Evolutionary conservation across 2,888 invertebrate species (phyloP).

Genomic region (Dynastes hyllus): DNA sequence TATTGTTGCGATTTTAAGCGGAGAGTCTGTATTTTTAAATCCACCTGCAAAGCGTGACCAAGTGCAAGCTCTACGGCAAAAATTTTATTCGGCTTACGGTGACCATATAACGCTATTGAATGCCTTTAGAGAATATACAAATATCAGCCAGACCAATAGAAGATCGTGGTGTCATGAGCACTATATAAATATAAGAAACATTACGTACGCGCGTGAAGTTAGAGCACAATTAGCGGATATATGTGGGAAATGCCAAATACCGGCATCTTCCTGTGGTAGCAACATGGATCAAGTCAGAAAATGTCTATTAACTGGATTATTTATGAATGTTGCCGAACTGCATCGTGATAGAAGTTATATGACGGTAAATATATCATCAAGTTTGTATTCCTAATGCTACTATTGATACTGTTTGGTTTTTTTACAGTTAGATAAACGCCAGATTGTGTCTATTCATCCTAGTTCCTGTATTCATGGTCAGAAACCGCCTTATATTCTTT

Average conservation of each 20-base stretch:
- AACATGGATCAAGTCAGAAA: slow-evolving; percentile 81
- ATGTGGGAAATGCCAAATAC: slow-evolving; percentile 77
- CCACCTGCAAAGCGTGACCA: slow-evolving; percentile 85
- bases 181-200: slow-evolving; percentile 87
- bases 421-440: slow-evolving; percentile 76
- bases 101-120: slow-evolving; percentile 95
- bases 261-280: slow-evolving; percentile 78
- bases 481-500: slow-evolving; percentile 84
- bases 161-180: slow-evolving; percentile 93
- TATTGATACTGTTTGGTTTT: slow-evolving; percentile 15
- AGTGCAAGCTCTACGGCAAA: slow-evolving; percentile 81
- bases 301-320: slow-evolving; percentile 87
- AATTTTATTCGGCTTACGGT: slow-evolving; percentile 90
- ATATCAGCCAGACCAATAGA: slow-evolving; percentile 79
- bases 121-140: slow-evolving; percentile 86
- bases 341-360: slow-evolving; percentile 81
- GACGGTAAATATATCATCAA: slow-evolving; percentile 72
- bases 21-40: slow-evolving; percentile 88
- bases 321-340: slow-evolving; percentile 90
- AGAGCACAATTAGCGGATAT: slow-evolving; percentile 85
- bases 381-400: neutral
- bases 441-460: slow-evolving; percentile 88
- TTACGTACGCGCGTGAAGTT: slow-evolving; percentile 87
- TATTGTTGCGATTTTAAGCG: slow-evolving; percentile 90
- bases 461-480: slow-evolving; percentile 83